Base-by-base conservation (phyloP, 2,113 vertebrate species). In the Pristiophorus japonicus region DNA sequence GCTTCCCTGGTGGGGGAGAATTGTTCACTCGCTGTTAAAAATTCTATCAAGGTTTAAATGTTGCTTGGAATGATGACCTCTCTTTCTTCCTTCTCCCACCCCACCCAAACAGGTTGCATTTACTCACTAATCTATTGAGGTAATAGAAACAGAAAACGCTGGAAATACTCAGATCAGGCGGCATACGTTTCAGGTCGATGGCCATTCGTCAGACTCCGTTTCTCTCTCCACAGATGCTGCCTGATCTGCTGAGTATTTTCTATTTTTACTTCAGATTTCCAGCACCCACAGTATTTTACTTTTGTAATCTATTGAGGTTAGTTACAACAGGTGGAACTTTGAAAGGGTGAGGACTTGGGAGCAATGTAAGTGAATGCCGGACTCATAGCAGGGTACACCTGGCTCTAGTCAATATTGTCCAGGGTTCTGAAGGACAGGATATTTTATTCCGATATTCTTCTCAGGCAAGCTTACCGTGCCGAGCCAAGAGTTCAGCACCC, bases 401-500 rank as follows among this genome's bases (percentile, higher is more conserved):
- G 34, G 38, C n/a, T 92, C 59, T 63, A 62, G 6, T 63, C 38
- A 51, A 88, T 30, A 24, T 11, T 18, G 11, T n/a, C 20, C 22
- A 1, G 34, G 34, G 62, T 65, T 62, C 87, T 30, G 85, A 12
- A 47, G 45, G 47, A 30, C 24, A 11, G 22, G 55, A 91, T 22
- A 91, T 38, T 18, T 62, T 38, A 92, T 65, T n/a, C 7, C 88
- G n/a, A 92, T 38, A 63, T 45, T 81, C 34, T 42, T n/a, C 6
- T 38, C 6, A 38, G 30, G n/a, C 47, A 59, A 45, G 22, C 11
- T 96, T 91, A 98, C 99, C 98, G 98, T 99, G 98, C 96, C 98
- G 97, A 0, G 99, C 98, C 55, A 99, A 98, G 93, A 99, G 99
- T 97, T 99, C 98, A 95, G 99, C 98, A 0, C 98, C 99, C 55